These are phyloP conservation scores for Dicerorhinus sumatrensis DNA, from an alignment of 2,113 vertebrate species.

Conservation along the genomic window DNA sequence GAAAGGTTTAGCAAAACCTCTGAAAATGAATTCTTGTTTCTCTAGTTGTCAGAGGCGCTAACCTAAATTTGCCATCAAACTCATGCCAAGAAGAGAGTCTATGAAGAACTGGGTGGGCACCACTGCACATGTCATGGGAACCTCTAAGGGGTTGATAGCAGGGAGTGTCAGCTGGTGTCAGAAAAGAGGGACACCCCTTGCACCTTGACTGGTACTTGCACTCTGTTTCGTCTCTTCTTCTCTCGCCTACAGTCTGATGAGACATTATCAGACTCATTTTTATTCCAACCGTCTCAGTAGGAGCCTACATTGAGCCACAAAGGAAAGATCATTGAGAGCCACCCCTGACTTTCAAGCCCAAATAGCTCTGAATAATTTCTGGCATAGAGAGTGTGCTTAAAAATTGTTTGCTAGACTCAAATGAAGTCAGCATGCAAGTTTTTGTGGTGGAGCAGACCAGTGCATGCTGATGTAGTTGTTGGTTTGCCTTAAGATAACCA, in stretches of 20 bases:
- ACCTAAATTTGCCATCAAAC: neutral
- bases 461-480: rapidly evolving
- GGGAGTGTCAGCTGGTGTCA: neutral
- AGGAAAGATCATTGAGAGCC: neutral
- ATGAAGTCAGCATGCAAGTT: neutral
- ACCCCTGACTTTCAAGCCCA: slow-evolving; percentile 23
- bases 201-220: too few relatives aligned
- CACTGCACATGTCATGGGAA: rapidly evolving
- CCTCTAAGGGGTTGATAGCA: neutral
- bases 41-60: slow-evolving; percentile 7
- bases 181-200: neutral
- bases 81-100: neutral
- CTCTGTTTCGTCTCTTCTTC: neutral
- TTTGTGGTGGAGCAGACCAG: neutral
- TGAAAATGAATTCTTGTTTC: slow-evolving; percentile 46
- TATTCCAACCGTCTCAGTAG: neutral
- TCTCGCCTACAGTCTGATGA: neutral
- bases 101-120: neutral
- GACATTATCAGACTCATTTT: neutral
- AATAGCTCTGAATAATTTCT: neutral
- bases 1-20: slow-evolving; percentile 38
- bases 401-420: neutral
- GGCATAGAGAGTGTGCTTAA: neutral
- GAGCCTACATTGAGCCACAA: neutral
- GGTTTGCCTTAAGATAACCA: neutral